These are phyloP conservation scores for Rhadina sibilatrix DNA, from an alignment of 2,113 vertebrate species.

Conservation along the genomic window DNA sequence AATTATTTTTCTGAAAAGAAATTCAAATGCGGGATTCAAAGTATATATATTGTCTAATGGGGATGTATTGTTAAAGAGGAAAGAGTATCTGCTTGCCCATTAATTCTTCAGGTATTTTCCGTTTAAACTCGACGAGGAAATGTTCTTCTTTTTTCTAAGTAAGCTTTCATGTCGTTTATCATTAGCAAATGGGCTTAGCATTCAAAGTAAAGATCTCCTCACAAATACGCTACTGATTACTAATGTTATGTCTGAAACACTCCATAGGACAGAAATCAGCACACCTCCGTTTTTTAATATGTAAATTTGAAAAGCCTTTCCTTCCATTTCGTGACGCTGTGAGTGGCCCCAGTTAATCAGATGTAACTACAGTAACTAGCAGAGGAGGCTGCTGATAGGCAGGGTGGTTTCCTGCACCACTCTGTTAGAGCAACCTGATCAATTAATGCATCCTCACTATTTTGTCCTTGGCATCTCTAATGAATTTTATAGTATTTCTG, in stretches of 20 bases:
- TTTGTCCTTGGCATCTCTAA: not conserved
- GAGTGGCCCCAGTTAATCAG: not conserved
- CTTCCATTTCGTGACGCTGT: not conserved
- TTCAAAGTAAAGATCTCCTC: not conserved
- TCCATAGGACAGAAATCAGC: not conserved
- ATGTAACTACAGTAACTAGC: not conserved
- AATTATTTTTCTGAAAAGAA: not conserved
- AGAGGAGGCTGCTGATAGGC: not conserved
- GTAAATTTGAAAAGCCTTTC: not conserved
- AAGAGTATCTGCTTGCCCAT: not conserved
- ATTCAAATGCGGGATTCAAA: not conserved
- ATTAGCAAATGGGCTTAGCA: not conserved
- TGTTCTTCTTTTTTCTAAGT: not conserved
- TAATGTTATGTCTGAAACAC: not conserved
- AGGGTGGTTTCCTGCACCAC: not conserved
- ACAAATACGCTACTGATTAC: not conserved
- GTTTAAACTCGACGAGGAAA: not conserved
- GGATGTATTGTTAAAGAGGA: not conserved
- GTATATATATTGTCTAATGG: not conserved
- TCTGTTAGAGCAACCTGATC: not conserved
- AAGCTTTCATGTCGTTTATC: not conserved
- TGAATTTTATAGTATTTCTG: not conserved
- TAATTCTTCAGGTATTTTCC: conserved; percentile 15
- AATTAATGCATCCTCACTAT: not conserved
- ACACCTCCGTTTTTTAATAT: not conserved